Conservation (phyloP, 2,113 vertebrate species). For the Chaetodon auriga region DNA sequence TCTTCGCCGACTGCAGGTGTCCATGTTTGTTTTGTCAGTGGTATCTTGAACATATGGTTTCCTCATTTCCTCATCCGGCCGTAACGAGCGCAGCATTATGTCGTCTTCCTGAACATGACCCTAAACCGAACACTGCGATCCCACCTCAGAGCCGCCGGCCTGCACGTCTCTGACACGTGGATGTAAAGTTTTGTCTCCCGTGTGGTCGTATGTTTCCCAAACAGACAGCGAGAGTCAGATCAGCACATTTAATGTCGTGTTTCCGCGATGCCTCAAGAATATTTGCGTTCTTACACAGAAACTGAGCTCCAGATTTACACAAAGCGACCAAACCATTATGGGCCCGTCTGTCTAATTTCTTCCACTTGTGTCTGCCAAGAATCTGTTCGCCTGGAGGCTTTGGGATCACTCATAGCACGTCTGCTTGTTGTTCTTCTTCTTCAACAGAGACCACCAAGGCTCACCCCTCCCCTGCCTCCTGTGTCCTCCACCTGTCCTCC, state of each 20-base stretch:
- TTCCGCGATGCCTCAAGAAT: background rate
- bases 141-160: no score
- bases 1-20: background rate
- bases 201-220: background rate
- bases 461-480: background rate
- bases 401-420: background rate
- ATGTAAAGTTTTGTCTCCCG: background rate
- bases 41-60: background rate
- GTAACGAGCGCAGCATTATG: background rate
- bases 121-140: background rate
- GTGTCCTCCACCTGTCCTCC: background rate
- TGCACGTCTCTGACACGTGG: background rate
- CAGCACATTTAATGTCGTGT: background rate
- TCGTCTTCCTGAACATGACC: slow-evolving; percentile 12
- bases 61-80: slow-evolving; percentile 24
- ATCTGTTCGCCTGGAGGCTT: background rate
- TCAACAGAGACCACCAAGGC: background rate
- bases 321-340: background rate
- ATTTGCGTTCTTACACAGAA: background rate
- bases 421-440: no score
- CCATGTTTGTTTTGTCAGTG: background rate
- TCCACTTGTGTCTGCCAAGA: background rate
- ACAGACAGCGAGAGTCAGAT: background rate
- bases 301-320: background rate
- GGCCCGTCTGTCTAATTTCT: background rate